phyloP scores from a whole-genome alignment of 2,797 vertebrate genomes.

The Okamejei kenojei region DNA sequence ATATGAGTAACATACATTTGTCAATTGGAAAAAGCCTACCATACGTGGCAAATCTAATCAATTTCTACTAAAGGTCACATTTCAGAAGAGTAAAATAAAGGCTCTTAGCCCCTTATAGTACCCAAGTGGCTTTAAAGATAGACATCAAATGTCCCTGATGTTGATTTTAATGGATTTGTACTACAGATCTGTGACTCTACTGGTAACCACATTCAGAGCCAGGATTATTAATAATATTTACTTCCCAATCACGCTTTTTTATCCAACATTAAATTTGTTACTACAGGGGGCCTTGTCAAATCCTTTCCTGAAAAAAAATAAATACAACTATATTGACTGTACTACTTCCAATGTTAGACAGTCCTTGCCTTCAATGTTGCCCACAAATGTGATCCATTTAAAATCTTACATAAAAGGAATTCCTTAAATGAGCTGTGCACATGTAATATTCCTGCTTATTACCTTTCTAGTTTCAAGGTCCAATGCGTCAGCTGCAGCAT shows the following conservation, averaged over 20 bases:
- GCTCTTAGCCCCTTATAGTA: background rate
- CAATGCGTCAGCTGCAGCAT: background rate
- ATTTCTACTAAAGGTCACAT: background rate
- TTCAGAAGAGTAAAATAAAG: background rate
- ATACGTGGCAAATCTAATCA: background rate
- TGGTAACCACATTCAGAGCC: background rate
- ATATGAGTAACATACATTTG: background rate
- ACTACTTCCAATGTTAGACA: background rate
- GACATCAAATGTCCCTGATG: background rate
- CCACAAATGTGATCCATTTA: background rate
- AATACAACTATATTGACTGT: background rate
- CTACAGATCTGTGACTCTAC: too few species aligned
- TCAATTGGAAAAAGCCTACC: background rate
- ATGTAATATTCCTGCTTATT: conserved; percentile 35
- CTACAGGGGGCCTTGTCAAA: background rate
- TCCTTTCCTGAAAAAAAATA: background rate
- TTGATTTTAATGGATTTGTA: too few species aligned
- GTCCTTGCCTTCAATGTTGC: background rate
- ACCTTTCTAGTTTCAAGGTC: conserved; percentile 51
- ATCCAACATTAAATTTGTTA: background rate
- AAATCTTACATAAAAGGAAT: too few species aligned
- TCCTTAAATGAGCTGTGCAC: background rate
- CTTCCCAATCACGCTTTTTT: background rate
- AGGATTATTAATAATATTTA: background rate
- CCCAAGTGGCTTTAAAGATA: background rate